These are phyloP conservation scores for Aromia moschata DNA, from an alignment of 2,888 invertebrate species.

Conservation along the genomic window DNA sequence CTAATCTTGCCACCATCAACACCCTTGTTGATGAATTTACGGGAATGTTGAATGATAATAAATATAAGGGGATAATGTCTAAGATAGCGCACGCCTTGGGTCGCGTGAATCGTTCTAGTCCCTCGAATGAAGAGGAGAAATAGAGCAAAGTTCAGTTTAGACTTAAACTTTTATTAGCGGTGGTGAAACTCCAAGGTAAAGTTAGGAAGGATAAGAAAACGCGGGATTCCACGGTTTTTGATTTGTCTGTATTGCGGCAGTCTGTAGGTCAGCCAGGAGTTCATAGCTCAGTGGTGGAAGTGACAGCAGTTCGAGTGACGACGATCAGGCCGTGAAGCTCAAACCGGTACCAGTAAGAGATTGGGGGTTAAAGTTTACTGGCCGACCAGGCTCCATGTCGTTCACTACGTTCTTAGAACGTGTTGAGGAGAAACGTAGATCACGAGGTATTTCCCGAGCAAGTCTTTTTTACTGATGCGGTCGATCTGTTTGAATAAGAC, in stretches of 20 bases:
- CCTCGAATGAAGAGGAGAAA: background rate
- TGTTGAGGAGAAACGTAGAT: background rate
- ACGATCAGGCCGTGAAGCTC: background rate
- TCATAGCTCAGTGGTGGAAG: constrained; percentile 7
- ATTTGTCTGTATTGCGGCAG: constrained; percentile 9
- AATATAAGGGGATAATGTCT: background rate
- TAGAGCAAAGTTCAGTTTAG: background rate
- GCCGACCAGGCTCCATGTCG: background rate
- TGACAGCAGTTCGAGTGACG: background rate
- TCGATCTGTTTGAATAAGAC: background rate
- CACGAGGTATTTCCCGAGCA: background rate
- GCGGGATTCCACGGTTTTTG: constrained; percentile 3
- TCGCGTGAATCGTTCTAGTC: background rate
- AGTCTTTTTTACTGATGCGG: background rate
- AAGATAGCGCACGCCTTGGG: background rate
- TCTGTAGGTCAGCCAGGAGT: constrained; percentile 1
- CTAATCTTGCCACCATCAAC: background rate
- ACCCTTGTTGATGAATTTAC: background rate
- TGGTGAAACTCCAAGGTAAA: background rate
- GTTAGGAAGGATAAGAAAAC: background rate
- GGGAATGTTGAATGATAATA: background rate
- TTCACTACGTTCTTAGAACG: background rate
- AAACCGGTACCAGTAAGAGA: constrained; percentile 1
- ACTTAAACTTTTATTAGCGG: background rate
- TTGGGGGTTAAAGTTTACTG: background rate